Evolutionary conservation across 2,888 invertebrate genomes (phyloP).

Genomic region (Pammene fasciana): DNA sequence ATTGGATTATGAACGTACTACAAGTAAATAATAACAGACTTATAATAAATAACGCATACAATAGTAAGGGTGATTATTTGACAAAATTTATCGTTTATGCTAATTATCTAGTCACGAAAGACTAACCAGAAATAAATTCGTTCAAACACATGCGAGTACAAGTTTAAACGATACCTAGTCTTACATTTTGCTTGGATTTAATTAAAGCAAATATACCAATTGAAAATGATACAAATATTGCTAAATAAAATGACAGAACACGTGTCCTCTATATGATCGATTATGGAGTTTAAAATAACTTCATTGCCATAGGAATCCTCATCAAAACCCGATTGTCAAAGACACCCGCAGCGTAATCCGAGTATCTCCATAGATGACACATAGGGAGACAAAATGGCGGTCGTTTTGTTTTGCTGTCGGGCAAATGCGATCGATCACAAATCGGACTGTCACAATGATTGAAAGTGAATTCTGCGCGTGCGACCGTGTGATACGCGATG

Average conservation of each 20-base stretch:
- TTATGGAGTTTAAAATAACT: conserved; percentile 11
- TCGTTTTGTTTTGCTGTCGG: conserved; percentile 45
- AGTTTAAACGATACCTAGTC: no score
- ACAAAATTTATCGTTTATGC: not conserved
- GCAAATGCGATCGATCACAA: conserved; percentile 62
- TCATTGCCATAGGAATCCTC: conserved; percentile 41
- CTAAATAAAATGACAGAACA: not conserved
- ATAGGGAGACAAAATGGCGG: conserved; percentile 28
- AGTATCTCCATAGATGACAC: conserved; percentile 33
- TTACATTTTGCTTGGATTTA: no score
- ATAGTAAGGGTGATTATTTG: not conserved
- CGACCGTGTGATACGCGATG: conserved; percentile 54
- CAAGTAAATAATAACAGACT: no score
- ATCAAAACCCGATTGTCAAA: conserved; percentile 43
- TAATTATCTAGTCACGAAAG: no score
- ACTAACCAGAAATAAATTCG: no score
- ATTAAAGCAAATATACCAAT: no score
- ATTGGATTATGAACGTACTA: no score
- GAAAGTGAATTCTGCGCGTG: conserved; percentile 48
- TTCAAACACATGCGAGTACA: no score
- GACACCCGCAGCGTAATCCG: conserved; percentile 38
- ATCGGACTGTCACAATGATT: conserved; percentile 53
- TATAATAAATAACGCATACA: no score
- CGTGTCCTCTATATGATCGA: conserved; percentile 32
- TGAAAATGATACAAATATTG: not conserved